These are phyloP conservation scores for Synergus gifuensis DNA, from an alignment of 2,888 invertebrate species.

Conservation along the genomic window DNA sequence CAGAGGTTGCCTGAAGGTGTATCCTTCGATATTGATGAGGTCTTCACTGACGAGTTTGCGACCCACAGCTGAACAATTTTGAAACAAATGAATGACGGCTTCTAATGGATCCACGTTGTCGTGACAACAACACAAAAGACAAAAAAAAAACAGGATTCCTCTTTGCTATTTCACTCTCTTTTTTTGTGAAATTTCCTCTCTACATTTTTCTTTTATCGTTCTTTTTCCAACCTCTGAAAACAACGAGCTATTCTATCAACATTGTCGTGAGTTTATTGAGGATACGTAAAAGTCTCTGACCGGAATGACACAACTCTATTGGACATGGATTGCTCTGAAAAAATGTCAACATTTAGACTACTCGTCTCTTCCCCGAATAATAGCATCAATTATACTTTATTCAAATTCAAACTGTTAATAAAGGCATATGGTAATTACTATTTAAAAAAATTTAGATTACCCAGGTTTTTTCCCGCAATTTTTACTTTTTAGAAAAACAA, in stretches of 20 bases:
- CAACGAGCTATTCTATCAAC: slow-evolving; percentile 32
- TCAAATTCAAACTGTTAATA: no score
- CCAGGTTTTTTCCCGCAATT: no score
- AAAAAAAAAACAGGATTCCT: slow-evolving; percentile 13
- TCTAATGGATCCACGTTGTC: slow-evolving; percentile 42
- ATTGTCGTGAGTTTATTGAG: slow-evolving; percentile 30
- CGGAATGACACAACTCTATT: slow-evolving; percentile 17
- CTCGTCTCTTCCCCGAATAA: background rate
- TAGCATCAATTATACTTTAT: background rate
- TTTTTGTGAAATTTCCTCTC: slow-evolving; percentile 2
- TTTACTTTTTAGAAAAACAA: no score
- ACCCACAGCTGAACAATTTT: slow-evolving; percentile 42
- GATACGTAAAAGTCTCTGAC: slow-evolving; percentile 20
- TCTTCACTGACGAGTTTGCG: slow-evolving; percentile 13
- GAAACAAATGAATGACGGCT: slow-evolving; percentile 40
- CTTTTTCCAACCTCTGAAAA: slow-evolving; percentile 16
- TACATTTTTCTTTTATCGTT: slow-evolving; percentile 26
- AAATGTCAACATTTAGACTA: background rate
- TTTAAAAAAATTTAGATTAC: no score
- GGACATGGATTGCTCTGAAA: slow-evolving; percentile 4
- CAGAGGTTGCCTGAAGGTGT: slow-evolving; percentile 20
- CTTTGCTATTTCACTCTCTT: slow-evolving; percentile 2
- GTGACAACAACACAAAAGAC: slow-evolving; percentile 11
- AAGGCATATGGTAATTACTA: no score
- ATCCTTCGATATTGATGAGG: slow-evolving; percentile 16